phyloP scores from a whole-genome alignment of 2,888 invertebrate genomes.

The Zaprionus obscuricornis region DNA sequence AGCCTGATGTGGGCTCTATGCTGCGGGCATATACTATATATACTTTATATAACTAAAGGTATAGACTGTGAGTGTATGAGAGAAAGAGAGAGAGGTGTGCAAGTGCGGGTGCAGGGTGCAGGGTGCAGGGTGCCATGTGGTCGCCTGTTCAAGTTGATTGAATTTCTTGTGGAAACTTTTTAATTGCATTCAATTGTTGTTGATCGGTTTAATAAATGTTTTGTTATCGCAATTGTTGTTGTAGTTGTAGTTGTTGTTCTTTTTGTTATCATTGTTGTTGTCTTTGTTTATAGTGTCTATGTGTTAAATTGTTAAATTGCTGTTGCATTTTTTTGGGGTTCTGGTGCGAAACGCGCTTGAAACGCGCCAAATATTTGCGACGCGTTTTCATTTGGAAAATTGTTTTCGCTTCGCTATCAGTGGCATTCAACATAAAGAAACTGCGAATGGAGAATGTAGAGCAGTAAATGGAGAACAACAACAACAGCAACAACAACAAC shows the following conservation, averaged over 20 bases:
- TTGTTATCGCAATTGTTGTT: conserved; percentile 3
- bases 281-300: conserved; percentile 9
- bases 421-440: conserved; percentile 28
- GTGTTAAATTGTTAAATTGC: conserved; percentile 2
- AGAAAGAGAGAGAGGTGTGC: too few species aligned
- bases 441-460: too few species aligned
- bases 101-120: conserved; percentile 12
- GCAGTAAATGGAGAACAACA: conserved; percentile 29
- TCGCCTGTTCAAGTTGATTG: conserved; percentile 47
- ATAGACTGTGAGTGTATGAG: too few species aligned
- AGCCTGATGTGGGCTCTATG: too few species aligned
- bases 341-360: conserved; percentile 36
- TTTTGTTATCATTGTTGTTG: too few species aligned
- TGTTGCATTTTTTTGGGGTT: conserved; percentile 1
- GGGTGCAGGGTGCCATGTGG: conserved; percentile 16
- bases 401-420: conserved; percentile 55
- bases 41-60: too few species aligned
- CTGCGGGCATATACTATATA: too few species aligned
- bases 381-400: conserved; percentile 67
- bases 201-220: conserved; percentile 28
- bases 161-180: conserved; percentile 65
- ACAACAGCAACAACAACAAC: conserved; percentile 7
- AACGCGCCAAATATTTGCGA: conserved; percentile 25
- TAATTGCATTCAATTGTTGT: conserved; percentile 65
- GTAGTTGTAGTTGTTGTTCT: conserved; percentile 9